A percentile compares a stretch with the other conserved stretches of the same genome.
Conservation (phyloP, 2,797 vertebrate genomes). For the Scleropages formosus region DNA sequence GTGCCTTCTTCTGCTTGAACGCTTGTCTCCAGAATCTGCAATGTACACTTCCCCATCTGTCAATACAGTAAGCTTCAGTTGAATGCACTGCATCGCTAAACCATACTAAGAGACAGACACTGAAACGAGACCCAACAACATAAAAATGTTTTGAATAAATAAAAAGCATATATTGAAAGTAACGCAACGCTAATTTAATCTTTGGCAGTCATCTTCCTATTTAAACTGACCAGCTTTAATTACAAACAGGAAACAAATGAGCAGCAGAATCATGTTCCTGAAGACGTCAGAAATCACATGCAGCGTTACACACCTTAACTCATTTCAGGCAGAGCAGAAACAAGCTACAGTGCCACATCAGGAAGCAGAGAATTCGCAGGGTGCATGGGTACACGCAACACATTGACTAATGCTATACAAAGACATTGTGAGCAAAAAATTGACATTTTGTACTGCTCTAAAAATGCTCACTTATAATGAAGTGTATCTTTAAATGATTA, state of each 20-base stretch:
- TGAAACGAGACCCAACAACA: not conserved
- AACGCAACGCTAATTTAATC: slow-evolving; percentile 47
- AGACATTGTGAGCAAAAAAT: too few species aligned
- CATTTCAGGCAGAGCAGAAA: not conserved
- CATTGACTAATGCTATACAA: too few species aligned
- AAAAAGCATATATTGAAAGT: slow-evolving; percentile 39
- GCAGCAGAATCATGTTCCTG: slow-evolving; percentile 49
- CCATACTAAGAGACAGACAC: not conserved
- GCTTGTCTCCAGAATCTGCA: not conserved
- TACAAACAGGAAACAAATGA: slow-evolving; percentile 52
- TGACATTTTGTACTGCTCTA: too few species aligned
- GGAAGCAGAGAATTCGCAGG: too few species aligned
- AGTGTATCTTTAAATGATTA: not conserved
- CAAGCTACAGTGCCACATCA: too few species aligned
- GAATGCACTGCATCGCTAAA: not conserved
- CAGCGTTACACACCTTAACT: not conserved
- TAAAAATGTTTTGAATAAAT: slow-evolving; percentile 15
- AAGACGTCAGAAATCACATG: slow-evolving; percentile 16
- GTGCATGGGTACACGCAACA: too few species aligned
- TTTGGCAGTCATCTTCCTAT: slow-evolving; percentile 45
- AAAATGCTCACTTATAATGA: not conserved
- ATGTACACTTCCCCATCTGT: too few species aligned
- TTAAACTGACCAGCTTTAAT: slow-evolving; percentile 61
- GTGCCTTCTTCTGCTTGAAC: not conserved
- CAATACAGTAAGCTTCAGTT: not conserved